phyloP scores from a whole-genome alignment of 2,888 invertebrate species.

The Platycnemis pennipes region DNA sequence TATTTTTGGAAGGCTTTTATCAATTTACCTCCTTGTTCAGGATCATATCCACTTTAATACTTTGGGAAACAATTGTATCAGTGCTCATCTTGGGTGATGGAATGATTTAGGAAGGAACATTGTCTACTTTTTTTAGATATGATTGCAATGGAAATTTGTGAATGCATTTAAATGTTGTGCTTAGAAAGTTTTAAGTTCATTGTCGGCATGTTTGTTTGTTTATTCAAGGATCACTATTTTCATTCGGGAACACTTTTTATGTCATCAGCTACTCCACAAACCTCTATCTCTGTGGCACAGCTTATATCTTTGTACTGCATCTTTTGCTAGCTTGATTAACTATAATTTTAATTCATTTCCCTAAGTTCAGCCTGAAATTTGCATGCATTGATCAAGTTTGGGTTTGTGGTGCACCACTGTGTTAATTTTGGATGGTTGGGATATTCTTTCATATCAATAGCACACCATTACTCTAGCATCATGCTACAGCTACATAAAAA shows the following conservation, averaged over 20 bases:
- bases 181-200: not conserved
- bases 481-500: not conserved
- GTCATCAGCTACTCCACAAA: not conserved
- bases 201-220: not conserved
- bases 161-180: not conserved
- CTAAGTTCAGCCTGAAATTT: not conserved
- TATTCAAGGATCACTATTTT: not conserved
- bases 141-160: too few species aligned
- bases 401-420: not conserved
- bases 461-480: not conserved
- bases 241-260: not conserved
- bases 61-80: not conserved
- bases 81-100: not conserved
- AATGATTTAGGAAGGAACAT: not conserved
- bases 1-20: not conserved
- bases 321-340: not conserved
- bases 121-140: not conserved
- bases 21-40: not conserved
- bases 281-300: not conserved
- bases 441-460: not conserved
- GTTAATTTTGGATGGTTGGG: not conserved
- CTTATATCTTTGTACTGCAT: not conserved
- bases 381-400: not conserved
- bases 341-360: not conserved
- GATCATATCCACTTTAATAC: slow-evolving; percentile 16